phyloP scores from a whole-genome alignment of 2,113 vertebrate genomes.

The Siphamia tubifer region DNA sequence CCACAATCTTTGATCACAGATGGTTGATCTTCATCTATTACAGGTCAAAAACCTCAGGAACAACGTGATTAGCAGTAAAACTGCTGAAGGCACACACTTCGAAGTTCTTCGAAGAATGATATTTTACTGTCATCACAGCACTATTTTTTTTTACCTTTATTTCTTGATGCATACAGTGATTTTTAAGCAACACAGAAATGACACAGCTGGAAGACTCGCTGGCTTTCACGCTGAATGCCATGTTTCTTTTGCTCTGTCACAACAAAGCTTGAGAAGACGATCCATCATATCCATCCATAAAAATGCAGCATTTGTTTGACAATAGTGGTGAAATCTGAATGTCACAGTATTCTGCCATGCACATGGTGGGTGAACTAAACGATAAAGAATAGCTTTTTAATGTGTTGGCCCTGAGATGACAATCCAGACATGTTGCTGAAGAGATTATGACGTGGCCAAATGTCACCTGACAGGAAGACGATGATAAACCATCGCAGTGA shows the following conservation, averaged over 20 bases:
- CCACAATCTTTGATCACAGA: not conserved
- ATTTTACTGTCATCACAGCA: too few species aligned
- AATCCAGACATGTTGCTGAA: conserved; percentile 28
- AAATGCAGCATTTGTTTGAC: conserved; percentile 7
- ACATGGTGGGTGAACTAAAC: conserved; percentile 11
- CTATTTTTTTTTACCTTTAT: too few species aligned
- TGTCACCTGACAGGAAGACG: conserved; percentile 23
- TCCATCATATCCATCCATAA: conserved; percentile 12
- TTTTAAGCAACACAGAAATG: not conserved
- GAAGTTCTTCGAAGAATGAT: too few species aligned
- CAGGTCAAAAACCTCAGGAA: not conserved
- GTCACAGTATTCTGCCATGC: not conserved
- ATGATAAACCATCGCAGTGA: conserved; percentile 11
- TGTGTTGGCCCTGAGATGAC: conserved; percentile 33
- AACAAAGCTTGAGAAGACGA: conserved; percentile 17
- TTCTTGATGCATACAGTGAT: not conserved
- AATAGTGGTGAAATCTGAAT: conserved; percentile 2
- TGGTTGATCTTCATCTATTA: not conserved
- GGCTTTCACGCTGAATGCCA: conserved; percentile 11
- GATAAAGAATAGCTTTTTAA: conserved; percentile 5
- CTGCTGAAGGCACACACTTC: not conserved
- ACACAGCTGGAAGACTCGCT: not conserved
- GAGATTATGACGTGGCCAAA: conserved; percentile 36
- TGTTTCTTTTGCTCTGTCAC: not conserved
- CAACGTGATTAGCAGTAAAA: not conserved